These are phyloP conservation scores for Nyleta sp. DNA, from an alignment of 2,888 invertebrate species.

Conservation along the genomic window DNA sequence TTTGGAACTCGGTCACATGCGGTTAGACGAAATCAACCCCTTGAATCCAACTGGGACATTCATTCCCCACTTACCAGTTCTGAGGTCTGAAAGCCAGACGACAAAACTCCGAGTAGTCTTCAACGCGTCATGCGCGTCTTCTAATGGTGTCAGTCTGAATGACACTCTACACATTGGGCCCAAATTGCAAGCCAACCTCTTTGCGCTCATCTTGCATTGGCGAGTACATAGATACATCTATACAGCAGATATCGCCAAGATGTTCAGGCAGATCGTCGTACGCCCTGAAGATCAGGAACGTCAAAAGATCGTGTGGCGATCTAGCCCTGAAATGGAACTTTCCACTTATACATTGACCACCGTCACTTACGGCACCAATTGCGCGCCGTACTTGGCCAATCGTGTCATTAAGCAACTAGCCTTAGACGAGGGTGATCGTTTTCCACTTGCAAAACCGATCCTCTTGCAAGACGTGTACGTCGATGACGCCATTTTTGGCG, in stretches of 20 bases:
- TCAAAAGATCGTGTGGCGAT: not conserved
- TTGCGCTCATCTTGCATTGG: not conserved
- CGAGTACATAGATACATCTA: not conserved
- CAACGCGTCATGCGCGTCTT: too few species aligned
- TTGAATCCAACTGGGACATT: not conserved
- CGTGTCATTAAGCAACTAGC: too few species aligned
- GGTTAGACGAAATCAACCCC: not conserved
- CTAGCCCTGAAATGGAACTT: too few species aligned
- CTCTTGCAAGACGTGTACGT: constrained; percentile 7
- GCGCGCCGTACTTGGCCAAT: not conserved
- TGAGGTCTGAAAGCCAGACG: not conserved
- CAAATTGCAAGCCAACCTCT: not conserved
- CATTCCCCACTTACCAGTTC: constrained; percentile 1
- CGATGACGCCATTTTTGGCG: constrained; percentile 5
- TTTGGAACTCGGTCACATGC: not conserved
- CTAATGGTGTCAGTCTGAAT: not conserved
- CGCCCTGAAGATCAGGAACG: not conserved
- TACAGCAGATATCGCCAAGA: not conserved
- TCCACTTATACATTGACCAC: too few species aligned
- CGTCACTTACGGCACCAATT: not conserved
- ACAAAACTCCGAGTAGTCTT: not conserved
- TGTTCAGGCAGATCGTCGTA: not conserved
- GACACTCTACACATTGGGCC: not conserved
- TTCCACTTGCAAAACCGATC: too few species aligned
- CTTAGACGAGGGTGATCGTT: too few species aligned